These are phyloP conservation scores for Dendrolimus kikuchii DNA, from an alignment of 1,140 invertebrate genomes.

Conservation along the genomic window DNA sequence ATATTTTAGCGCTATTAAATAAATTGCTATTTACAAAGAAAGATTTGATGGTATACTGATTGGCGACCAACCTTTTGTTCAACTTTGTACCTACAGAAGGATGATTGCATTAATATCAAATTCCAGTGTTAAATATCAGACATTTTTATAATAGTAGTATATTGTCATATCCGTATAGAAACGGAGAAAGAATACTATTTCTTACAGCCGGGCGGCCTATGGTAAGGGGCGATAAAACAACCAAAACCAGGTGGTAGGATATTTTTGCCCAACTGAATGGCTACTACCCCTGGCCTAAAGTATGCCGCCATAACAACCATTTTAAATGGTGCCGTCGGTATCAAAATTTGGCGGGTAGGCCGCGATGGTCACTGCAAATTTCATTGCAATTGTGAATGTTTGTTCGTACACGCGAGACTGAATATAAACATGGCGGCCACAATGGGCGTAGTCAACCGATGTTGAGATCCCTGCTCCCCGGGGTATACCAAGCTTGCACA, in stretches of 20 bases:
- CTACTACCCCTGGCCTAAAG: too few relatives aligned
- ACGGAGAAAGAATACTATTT: too few relatives aligned
- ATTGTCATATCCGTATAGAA: constrained; percentile 31
- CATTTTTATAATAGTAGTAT: constrained; percentile 61
- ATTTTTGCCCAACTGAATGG: too few relatives aligned
- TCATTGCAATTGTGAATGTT: constrained; percentile 56
- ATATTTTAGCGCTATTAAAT: too few relatives aligned
- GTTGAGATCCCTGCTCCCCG: constrained; percentile 26
- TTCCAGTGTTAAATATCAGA: constrained; percentile 53
- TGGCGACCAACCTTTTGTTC: too few relatives aligned
- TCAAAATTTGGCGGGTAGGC: constrained; percentile 42
- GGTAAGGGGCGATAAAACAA: too few relatives aligned
- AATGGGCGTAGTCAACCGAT: constrained; percentile 55
- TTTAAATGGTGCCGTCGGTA: constrained; percentile 31
- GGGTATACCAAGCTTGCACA: too few relatives aligned
- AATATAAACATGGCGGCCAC: constrained; percentile 61
- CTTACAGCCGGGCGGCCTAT: too few relatives aligned
- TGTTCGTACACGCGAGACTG: constrained; percentile 43
- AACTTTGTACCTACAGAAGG: constrained; percentile 31
- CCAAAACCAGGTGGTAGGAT: too few relatives aligned
- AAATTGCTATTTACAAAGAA: too few relatives aligned
- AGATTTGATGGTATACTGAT: too few relatives aligned
- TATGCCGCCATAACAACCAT: too few relatives aligned
- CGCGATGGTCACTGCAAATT: constrained; percentile 59
- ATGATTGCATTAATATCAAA: constrained; percentile 46